These are phyloP conservation scores for Tetragonula clypearis DNA, from an alignment of 1,140 invertebrate species.

Conservation along the genomic window DNA sequence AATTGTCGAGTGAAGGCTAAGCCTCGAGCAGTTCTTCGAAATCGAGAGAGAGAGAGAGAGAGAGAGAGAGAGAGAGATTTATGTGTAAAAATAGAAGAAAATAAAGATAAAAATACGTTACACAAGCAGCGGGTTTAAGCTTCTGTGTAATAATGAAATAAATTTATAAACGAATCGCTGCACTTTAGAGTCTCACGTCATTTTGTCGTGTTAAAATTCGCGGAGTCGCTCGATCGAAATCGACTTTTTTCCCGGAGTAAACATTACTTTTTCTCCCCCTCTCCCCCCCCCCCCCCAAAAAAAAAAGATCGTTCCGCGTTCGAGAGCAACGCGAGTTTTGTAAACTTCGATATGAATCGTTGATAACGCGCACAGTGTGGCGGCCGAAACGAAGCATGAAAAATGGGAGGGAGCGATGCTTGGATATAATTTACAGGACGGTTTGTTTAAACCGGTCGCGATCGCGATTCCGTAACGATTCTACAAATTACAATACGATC, in stretches of 20 bases:
- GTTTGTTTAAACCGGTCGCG: background rate
- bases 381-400: background rate
- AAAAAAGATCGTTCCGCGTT: too few species aligned
- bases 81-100: too few species aligned
- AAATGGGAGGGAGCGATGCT: background rate
- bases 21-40: too few species aligned
- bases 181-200: too few species aligned
- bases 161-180: too few species aligned
- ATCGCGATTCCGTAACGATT: background rate
- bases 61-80: too few species aligned
- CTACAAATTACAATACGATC: background rate
- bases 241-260: background rate
- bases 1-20: background rate
- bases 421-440: background rate
- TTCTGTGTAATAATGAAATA: too few species aligned
- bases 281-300: too few species aligned
- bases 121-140: too few species aligned
- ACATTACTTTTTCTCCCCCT: background rate
- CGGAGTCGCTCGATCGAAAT: background rate
- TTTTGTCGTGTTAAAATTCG: too few species aligned
- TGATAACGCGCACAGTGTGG: background rate
- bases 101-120: background rate
- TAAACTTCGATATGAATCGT: background rate
- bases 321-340: background rate
- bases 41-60: too few species aligned